These are phyloP conservation scores for Alcedo atthis DNA, from an alignment of 2,797 vertebrate species.

Conservation along the genomic window DNA sequence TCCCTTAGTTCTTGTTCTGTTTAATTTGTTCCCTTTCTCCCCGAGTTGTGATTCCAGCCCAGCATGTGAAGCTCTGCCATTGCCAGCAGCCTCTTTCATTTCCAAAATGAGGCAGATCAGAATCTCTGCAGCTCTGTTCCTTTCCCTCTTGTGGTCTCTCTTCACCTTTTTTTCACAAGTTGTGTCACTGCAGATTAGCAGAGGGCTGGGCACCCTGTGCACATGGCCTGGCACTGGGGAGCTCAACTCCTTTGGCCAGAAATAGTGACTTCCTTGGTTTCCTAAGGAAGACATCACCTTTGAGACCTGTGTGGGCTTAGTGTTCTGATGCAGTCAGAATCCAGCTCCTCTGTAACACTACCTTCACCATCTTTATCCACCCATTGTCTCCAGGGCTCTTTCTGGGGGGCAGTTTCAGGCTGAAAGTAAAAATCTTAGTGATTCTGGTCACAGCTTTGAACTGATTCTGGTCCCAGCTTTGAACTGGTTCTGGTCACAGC, in stretches of 20 bases:
- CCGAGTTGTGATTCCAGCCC: conserved; percentile 48
- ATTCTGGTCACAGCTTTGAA: not conserved
- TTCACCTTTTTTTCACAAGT: not conserved
- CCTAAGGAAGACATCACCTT: not conserved
- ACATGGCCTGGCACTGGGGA: not conserved
- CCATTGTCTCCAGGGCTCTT: not conserved
- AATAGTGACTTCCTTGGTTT: not conserved
- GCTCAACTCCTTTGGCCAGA: not conserved
- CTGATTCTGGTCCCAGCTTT: not conserved
- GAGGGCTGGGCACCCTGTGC: not conserved
- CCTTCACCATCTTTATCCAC: not conserved
- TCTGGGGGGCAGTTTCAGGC: not conserved
- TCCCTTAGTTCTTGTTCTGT: conserved; percentile 64
- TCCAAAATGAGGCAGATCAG: conserved; percentile 45
- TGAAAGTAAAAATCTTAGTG: not conserved
- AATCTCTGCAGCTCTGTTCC: not conserved
- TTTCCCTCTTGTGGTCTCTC: conserved; percentile 7
- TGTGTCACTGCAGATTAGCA: not conserved
- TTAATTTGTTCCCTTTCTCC: conserved; percentile 63
- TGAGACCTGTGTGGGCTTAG: not conserved
- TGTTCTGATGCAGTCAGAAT: not conserved
- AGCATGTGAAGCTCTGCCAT: conserved; percentile 35
- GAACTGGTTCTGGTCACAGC: not conserved
- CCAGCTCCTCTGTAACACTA: not conserved
- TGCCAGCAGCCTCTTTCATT: conserved; percentile 66